Evolutionary conservation across 2,797 vertebrate species (phyloP), one percentile per base, ranked within the genome.

Genomic region (Thalassophryne amazonica): DNA sequence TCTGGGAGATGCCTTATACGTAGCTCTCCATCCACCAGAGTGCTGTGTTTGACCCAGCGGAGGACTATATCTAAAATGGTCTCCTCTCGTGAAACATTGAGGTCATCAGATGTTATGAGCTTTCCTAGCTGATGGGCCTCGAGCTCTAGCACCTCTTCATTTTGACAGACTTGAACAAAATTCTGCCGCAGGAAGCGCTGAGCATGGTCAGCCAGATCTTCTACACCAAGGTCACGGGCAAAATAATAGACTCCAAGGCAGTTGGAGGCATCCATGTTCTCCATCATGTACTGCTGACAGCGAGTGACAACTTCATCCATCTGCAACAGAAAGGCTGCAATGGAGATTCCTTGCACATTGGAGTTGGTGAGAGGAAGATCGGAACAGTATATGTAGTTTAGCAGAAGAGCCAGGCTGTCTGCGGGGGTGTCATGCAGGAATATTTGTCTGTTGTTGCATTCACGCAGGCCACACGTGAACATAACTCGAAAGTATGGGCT

Each of bases 401-500:
- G 64, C 32, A 99, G 86, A 12, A 94, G 80, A 0, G 88, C 84
- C 65, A 98, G 80, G 1, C 97, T 97, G 42, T 94, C 91, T 6
- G 96, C 93, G 0, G 94, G 88, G 30, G 91, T 84, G 69, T 99
- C 94, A 2, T 87, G 84, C 16, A 99, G 84, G 4, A 84, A 69
- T 32, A 99, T 93, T 35, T 98, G 94, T 28, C 79, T 92, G 57
- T 85, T 93, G 7, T 51, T 60, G 58, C 95, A 96, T 67, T 99
- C 97, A 0, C 88, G 89, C 41, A 99, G 80, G 41, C 97, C 97
- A 9, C 97, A 99, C 20, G 94, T 97, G 72, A 99, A 99, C 97
- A 99, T 99, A 2, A 94, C 95, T 27, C 85, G 93, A 80, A 99
- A 99, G 64, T 99, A 99, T n/a, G 96, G 94, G 33, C 97, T 99